These are phyloP conservation scores for Nannobrachium achirus DNA, from an alignment of 2,113 vertebrate genomes.

Conservation along the genomic window DNA sequence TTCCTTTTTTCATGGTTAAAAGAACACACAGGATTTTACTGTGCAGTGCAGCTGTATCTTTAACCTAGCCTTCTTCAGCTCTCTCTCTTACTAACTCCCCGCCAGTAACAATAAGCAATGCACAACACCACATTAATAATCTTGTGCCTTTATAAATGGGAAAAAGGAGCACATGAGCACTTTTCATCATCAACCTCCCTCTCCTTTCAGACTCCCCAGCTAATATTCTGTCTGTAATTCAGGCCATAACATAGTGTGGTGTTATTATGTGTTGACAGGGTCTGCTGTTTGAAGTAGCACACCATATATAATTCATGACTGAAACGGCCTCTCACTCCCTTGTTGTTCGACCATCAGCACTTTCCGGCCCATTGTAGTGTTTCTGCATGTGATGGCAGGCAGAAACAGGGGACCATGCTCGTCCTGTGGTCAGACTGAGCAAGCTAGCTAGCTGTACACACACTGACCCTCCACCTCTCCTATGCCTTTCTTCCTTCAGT, in stretches of 20 bases:
- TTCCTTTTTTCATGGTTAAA: background rate
- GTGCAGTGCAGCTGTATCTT: constrained; percentile 17
- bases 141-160: constrained; percentile 31
- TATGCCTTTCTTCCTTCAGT: background rate
- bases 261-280: constrained; percentile 74
- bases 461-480: background rate
- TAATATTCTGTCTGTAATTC: constrained; percentile 50
- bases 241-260: constrained; percentile 46
- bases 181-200: constrained; percentile 40
- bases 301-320: constrained; percentile 80
- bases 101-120: constrained; percentile 10
- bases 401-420: constrained; percentile 46
- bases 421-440: constrained; percentile 27
- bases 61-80: constrained; percentile 14
- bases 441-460: background rate
- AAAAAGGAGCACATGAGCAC: constrained; percentile 28
- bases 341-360: constrained; percentile 79
- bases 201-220: constrained; percentile 23
- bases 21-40: background rate
- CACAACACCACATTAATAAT: constrained; percentile 20
- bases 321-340: constrained; percentile 57
- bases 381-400: constrained; percentile 56
- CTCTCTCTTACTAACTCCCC: constrained; percentile 11
- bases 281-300: constrained; percentile 75
- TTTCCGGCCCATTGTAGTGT: constrained; percentile 67